phyloP scores from a whole-genome alignment of 1,140 invertebrate genomes.

The Drosophila elegans region DNA sequence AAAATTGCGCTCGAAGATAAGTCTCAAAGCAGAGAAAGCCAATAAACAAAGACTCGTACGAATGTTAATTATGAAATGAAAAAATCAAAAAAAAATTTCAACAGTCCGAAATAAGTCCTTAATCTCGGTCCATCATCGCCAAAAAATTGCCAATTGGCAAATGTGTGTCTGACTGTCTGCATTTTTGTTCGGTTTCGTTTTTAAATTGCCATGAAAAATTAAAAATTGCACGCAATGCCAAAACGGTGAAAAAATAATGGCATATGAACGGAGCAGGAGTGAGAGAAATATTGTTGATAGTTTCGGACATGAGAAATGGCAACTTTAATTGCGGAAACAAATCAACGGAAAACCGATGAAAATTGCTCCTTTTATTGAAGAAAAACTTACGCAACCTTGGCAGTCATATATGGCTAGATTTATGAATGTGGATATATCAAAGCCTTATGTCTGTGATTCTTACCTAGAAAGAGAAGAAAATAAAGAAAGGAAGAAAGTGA shows the following conservation, averaged over 20 bases:
- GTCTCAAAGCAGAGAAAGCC: constrained; percentile 38
- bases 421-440: background rate
- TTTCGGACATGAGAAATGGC: constrained; percentile 67
- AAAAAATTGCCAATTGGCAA: constrained; percentile 44
- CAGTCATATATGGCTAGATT: constrained; percentile 1
- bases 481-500: constrained; percentile 27
- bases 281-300: constrained; percentile 53
- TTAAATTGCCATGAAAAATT: constrained; percentile 70
- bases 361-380: constrained; percentile 15
- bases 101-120: constrained; percentile 43
- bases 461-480: constrained; percentile 64
- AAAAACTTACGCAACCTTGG: constrained; percentile 65
- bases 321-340: constrained; percentile 74
- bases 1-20: constrained; percentile 23
- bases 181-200: constrained; percentile 42
- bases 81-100: constrained; percentile 35
- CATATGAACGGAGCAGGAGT: constrained; percentile 47
- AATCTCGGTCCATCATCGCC: constrained; percentile 53
- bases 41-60: constrained; percentile 13
- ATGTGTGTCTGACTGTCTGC: constrained; percentile 30
- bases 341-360: constrained; percentile 29
- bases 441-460: constrained; percentile 39
- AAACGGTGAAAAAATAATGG: constrained; percentile 47
- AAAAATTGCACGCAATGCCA: constrained; percentile 75
- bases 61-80: constrained; percentile 64